A percentile compares a stretch with the other conserved stretches of the same genome.
Conservation (phyloP, 2,113 vertebrate genomes). For the Megatriorchis doriae region DNA sequence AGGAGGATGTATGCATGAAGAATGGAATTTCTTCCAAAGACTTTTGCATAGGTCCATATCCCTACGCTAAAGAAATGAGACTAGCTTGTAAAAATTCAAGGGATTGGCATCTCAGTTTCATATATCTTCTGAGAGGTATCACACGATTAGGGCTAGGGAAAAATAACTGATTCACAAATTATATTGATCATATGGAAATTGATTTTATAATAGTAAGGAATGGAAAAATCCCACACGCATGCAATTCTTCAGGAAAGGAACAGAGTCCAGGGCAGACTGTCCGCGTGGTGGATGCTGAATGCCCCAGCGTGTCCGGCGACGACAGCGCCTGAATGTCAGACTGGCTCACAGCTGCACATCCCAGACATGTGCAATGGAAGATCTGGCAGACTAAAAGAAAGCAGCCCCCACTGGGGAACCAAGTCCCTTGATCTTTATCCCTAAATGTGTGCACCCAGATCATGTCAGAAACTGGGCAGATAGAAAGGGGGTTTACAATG, state of each 20-base stretch:
- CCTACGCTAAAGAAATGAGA: rapidly evolving
- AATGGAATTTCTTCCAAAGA: background rate
- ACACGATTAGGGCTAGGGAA: background rate
- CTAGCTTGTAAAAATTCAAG: background rate
- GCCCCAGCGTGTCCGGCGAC: rapidly evolving
- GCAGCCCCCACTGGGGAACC: background rate
- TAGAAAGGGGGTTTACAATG: background rate
- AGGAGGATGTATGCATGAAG: background rate
- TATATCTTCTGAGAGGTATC: background rate
- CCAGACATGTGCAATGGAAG: rapidly evolving
- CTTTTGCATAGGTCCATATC: background rate
- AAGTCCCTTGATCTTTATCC: background rate
- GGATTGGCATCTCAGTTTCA: background rate
- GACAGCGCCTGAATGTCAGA: background rate
- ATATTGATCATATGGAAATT: background rate
- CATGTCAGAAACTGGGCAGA: background rate
- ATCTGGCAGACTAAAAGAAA: background rate
- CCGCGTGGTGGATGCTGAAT: background rate
- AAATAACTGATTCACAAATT: background rate
- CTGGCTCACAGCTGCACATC: background rate
- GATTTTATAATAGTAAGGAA: background rate
- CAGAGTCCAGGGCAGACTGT: background rate
- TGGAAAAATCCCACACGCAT: background rate
- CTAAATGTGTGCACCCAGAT: background rate
- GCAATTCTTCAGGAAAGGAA: background rate